Evolutionary conservation across 2,888 invertebrate genomes (phyloP).

Genomic region (Anthophora plumipes): DNA sequence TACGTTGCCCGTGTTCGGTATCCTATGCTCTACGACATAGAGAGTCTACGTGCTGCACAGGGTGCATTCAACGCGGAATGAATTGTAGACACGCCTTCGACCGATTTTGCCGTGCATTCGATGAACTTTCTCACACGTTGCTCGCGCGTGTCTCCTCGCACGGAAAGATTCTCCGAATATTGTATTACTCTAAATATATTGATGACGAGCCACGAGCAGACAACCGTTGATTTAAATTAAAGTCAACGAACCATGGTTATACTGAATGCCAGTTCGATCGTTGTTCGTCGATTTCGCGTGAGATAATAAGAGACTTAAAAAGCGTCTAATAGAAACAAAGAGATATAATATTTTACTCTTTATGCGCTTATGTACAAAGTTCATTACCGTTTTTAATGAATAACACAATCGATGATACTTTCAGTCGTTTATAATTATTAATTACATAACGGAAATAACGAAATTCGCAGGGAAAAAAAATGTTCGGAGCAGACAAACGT

Average conservation of each 20-base stretch:
- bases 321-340: no score
- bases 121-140: constrained; percentile 64
- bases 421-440: not conserved
- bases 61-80: constrained; percentile 41
- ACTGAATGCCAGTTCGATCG: constrained; percentile 22
- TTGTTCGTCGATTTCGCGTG: constrained; percentile 21
- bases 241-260: not conserved
- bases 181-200: constrained; percentile 68
- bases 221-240: constrained; percentile 15
- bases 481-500: not conserved
- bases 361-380: not conserved
- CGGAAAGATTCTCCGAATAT: constrained; percentile 39
- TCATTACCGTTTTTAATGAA: not conserved
- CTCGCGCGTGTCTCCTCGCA: constrained; percentile 32
- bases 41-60: constrained; percentile 21
- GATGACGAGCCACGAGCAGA: constrained; percentile 49
- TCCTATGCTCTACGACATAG: not conserved
- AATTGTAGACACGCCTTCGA: constrained; percentile 48
- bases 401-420: constrained; percentile 6
- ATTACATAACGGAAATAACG: constrained; percentile 9
- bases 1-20: constrained; percentile 18
- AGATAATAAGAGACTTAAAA: not conserved
- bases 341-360: no score
- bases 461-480: constrained; percentile 5
- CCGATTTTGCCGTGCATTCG: constrained; percentile 50